Conservation (phyloP, 2,888 invertebrate genomes). For the Mantis religiosa region DNA sequence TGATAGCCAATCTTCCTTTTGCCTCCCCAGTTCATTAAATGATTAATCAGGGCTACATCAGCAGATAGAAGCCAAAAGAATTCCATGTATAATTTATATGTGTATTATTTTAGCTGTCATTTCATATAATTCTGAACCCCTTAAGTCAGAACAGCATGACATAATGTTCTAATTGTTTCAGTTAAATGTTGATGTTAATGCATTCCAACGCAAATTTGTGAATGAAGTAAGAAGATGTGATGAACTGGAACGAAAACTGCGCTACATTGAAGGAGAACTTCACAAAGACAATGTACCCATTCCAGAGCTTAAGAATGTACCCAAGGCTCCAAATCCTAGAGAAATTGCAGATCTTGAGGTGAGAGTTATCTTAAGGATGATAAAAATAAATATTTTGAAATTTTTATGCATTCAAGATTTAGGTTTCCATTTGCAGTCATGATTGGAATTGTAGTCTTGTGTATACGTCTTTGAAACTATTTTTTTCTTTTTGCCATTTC, state of each 20-base stretch:
- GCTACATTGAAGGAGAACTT: slow-evolving; percentile 83
- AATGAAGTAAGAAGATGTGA: slow-evolving; percentile 86
- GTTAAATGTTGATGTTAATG: slow-evolving; percentile 81
- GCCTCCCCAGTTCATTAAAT: too few relatives aligned
- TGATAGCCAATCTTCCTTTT: too few relatives aligned
- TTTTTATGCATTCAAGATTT: not conserved
- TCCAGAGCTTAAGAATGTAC: slow-evolving; percentile 68
- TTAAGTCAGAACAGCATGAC: not conserved
- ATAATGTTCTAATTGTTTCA: slow-evolving; percentile 40
- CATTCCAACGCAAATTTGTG: slow-evolving; percentile 88
- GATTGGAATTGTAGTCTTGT: too few relatives aligned
- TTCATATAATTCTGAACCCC: too few relatives aligned
- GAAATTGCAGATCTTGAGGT: slow-evolving; percentile 89
- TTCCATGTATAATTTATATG: too few relatives aligned
- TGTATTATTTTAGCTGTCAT: too few relatives aligned
- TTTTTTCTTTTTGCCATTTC: too few relatives aligned
- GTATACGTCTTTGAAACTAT: too few relatives aligned
- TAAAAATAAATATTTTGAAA: not conserved
- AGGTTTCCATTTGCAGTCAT: too few relatives aligned
- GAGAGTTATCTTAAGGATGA: slow-evolving; percentile 31
- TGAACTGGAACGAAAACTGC: slow-evolving; percentile 84
- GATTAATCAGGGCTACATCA: too few relatives aligned
- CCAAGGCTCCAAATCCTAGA: slow-evolving; percentile 67
- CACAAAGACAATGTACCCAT: slow-evolving; percentile 78
- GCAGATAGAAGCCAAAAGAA: too few relatives aligned